Evolutionary conservation across 53 echinoderm and acorn worm species (phyloP), one percentile per base, ranked within the genome.

Genomic region (Echinarachnius parma): DNA sequence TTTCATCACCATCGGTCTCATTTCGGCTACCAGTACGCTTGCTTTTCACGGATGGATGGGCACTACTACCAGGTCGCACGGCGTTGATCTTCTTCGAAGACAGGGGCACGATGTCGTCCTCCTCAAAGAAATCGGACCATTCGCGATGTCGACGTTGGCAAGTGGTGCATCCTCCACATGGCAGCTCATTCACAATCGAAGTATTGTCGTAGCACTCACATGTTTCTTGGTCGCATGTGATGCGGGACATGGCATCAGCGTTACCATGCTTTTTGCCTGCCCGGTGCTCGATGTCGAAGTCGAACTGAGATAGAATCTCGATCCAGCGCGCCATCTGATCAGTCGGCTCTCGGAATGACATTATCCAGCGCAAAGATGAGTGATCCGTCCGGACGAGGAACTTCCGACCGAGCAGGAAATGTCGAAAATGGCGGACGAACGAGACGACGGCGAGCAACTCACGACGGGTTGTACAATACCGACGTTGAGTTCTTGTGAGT

Each of bases 241-340:
- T 13, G 31, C 79, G 30, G 2, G 89, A 89, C 24, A 89, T 33
- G 0, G 84, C 80, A 37, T 89, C 89, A 28, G 83, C 80, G 54
- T 88, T 83, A n/a, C 49, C 62, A 76, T 83, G 89, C 21, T 62
- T 80, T 56, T 44, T 76, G 0, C 82, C 85, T 10, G 50, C 28
- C 3, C 87, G 71, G 42, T 84, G 84, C 50, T 80, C 77, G 31
- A 89, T 86, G 2, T 34, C 28, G 48, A 92, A 85, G 45, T 81
- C 56, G 48, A 68, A 89, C 60, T 82, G 82, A 26, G 78, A 59
- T 22, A 92, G 59, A 25, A 87, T 66, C 44, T 82, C 92, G 10
- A 88, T 66, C 88, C 88, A 86, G 10, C 77, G 45, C 11, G 86
- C 86, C n/a, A 81, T 60, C 56, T 86, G 81, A 13, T 69, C 77